phyloP scores from a whole-genome alignment of 2,113 vertebrate species.

The Corapipo altera region DNA sequence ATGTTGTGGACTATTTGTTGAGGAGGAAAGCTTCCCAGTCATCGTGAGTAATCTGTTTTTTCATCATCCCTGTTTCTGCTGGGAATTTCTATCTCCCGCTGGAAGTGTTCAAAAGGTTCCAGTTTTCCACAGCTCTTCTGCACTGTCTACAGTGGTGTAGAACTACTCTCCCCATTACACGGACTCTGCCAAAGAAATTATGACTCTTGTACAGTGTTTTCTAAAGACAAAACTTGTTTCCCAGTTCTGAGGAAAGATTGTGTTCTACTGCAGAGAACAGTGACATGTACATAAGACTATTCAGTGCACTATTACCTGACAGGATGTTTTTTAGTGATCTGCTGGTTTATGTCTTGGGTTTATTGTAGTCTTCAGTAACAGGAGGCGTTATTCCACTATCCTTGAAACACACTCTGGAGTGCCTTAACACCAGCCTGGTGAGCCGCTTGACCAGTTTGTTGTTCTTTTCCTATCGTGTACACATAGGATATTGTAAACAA shows the following conservation, averaged over 20 bases:
- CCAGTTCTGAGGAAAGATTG: neutral
- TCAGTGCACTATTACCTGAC: slow-evolving; percentile 36
- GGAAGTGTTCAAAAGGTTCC: slow-evolving; percentile 45
- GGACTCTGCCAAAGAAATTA: slow-evolving; percentile 57
- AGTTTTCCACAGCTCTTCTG: slow-evolving; percentile 48
- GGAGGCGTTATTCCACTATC: neutral
- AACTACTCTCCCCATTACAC: neutral
- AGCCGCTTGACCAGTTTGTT: neutral
- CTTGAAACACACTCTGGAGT: slow-evolving; percentile 45
- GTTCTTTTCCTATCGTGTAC: neutral
- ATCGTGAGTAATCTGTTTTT: slow-evolving; percentile 80
- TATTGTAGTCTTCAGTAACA: slow-evolving; percentile 2
- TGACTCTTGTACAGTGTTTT: slow-evolving; percentile 26
- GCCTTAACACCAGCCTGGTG: neutral
- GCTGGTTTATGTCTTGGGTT: slow-evolving; percentile 28
- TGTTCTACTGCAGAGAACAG: neutral
- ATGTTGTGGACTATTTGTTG: slow-evolving; percentile 95
- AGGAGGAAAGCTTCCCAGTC: slow-evolving; percentile 90
- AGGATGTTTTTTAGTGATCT: slow-evolving; percentile 26
- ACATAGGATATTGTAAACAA: neutral
- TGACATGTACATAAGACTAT: slow-evolving; percentile 41
- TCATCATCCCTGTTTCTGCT: slow-evolving; percentile 23
- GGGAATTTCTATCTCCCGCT: slow-evolving; percentile 46
- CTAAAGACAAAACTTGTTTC: slow-evolving; percentile 15
- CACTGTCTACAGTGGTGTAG: slow-evolving; percentile 2